Percentiles rank a stretch among this genome's conserved stretches.
Conservation (phyloP, 1,140 invertebrate genomes). For the Macrosteles quadrilineatus region DNA sequence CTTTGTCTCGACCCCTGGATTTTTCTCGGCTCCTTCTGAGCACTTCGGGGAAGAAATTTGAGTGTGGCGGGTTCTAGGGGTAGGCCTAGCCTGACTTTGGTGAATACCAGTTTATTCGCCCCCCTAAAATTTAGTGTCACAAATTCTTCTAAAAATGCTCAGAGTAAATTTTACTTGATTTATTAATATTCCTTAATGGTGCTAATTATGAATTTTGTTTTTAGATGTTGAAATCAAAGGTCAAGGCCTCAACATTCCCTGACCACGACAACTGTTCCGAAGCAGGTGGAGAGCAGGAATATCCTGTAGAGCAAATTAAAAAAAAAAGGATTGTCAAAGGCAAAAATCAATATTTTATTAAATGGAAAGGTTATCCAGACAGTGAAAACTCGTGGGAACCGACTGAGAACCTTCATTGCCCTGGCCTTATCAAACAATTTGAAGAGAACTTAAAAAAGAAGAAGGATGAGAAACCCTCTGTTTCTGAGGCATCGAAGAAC, state of each 20-base stretch:
- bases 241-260: not conserved
- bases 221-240: no score
- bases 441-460: slow-evolving; percentile 56
- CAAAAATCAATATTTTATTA: slow-evolving; percentile 64
- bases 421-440: slow-evolving; percentile 75
- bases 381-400: slow-evolving; percentile 71
- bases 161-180: no score
- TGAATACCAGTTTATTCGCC: no score
- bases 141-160: no score
- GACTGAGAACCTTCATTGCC: slow-evolving; percentile 74
- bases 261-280: slow-evolving; percentile 13
- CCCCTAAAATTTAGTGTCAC: no score
- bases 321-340: slow-evolving; percentile 79
- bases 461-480: slow-evolving; percentile 45
- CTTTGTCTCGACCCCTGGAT: no score
- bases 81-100: no score
- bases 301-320: slow-evolving; percentile 87
- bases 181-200: no score
- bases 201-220: no score
- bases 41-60: no score
- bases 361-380: slow-evolving; percentile 60
- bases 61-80: no score
- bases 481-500: slow-evolving; percentile 37
- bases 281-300: slow-evolving; percentile 74
- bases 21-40: no score